Evolutionary conservation across 2,888 invertebrate species (phyloP).

Genomic region (Heliconius sara): DNA sequence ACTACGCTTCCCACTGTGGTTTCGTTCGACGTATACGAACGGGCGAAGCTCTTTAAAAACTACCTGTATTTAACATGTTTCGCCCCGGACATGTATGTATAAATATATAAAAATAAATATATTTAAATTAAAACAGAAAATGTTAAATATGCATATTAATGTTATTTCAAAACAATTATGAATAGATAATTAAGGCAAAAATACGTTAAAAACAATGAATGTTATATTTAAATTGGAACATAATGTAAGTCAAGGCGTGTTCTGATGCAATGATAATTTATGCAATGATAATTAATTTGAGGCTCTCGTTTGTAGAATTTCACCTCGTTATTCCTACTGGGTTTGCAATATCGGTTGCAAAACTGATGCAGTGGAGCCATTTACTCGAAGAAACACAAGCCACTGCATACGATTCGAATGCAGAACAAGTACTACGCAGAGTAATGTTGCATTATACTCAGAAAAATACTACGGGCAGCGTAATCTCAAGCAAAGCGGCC

Average conservation of each 20-base stretch:
- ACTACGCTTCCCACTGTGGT: slow-evolving; percentile 60
- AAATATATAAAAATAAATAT: no score
- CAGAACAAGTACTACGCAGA: slow-evolving; percentile 35
- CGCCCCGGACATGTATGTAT: slow-evolving; percentile 27
- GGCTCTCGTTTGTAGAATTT: slow-evolving; percentile 39
- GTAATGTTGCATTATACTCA: slow-evolving; percentile 44
- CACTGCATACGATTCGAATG: slow-evolving; percentile 5
- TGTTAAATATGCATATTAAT: background rate
- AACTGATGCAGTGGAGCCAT: slow-evolving; percentile 34
- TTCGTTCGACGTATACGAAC: slow-evolving; percentile 60
- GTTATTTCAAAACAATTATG: background rate
- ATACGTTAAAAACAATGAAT: background rate
- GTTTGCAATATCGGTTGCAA: slow-evolving; percentile 35
- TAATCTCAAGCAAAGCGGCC: slow-evolving; percentile 47
- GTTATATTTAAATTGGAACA: slow-evolving; percentile 30
- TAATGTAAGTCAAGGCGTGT: slow-evolving; percentile 34
- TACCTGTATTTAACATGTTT: slow-evolving; percentile 38
- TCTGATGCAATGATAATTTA: slow-evolving; percentile 42
- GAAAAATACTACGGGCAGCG: slow-evolving; percentile 49
- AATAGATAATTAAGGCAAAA: slow-evolving; percentile 11
- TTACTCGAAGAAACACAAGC: slow-evolving; percentile 34
- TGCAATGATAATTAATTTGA: slow-evolving; percentile 40
- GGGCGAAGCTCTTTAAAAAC: slow-evolving; percentile 51
- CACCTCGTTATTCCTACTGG: slow-evolving; percentile 34
- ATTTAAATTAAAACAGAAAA: background rate